A percentile compares a stretch with the other conserved stretches of the same genome.
phyloP scores from a whole-genome alignment of 2,797 vertebrate species.

The Danio kyathit region DNA sequence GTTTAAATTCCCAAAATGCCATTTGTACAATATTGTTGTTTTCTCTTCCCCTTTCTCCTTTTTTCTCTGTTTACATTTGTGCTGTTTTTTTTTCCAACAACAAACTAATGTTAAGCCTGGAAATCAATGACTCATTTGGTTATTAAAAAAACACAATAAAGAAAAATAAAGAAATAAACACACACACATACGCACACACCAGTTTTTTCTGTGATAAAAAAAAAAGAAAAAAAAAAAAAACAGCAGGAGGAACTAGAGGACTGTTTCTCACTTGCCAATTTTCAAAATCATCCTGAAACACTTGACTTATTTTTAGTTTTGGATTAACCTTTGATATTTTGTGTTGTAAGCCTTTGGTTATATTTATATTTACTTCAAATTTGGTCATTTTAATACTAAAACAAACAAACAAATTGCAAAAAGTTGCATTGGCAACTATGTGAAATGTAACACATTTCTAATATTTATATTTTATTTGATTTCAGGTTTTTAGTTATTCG shows the following conservation, averaged over 20 bases:
- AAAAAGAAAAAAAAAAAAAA: not conserved
- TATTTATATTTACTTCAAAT: too few relatives aligned
- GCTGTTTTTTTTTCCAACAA: not conserved
- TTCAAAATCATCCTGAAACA: not conserved
- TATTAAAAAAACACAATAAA: constrained; percentile 63
- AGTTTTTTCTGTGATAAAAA: not conserved
- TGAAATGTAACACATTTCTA: too few relatives aligned
- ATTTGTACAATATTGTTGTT: not conserved
- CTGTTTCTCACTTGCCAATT: not conserved
- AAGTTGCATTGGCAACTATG: too few relatives aligned
- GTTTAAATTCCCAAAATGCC: constrained; percentile 19
- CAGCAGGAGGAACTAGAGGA: not conserved
- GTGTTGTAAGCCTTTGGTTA: too few relatives aligned
- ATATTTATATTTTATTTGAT: too few relatives aligned
- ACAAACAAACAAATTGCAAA: too few relatives aligned
- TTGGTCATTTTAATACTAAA: too few relatives aligned
- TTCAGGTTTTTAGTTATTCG: too few relatives aligned
- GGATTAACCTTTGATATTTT: not conserved
- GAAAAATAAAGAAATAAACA: constrained; percentile 55
- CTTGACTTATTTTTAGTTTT: not conserved
- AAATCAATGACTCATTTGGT: constrained; percentile 71
- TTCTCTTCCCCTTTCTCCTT: not conserved
- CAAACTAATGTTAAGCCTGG: constrained; percentile 60
- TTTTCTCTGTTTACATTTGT: not conserved
- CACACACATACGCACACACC: not conserved